Evolutionary conservation across 2,797 vertebrate genomes (phyloP), one percentile per base, ranked within the genome.

Genomic region (Enteromius fasciolatus): DNA sequence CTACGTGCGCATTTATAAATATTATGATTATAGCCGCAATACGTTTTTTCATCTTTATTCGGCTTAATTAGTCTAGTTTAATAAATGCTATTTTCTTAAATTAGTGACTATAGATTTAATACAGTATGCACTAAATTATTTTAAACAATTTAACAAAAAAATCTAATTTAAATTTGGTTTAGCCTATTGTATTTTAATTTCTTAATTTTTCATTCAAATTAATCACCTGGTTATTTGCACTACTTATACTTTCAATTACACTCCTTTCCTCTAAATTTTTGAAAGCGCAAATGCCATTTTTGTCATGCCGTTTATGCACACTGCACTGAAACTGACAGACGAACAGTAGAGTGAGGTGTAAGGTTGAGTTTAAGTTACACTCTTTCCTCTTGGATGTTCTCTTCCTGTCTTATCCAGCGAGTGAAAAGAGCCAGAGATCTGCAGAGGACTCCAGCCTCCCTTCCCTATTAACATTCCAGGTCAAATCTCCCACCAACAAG

Each of bases 381-480:
- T 18, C 17, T 59, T 63, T 46, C 18, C 76, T 83, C 66, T 36
- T 52, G 41, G 57, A 39, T 64, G 15, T 52, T 64, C 69, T 41
- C 75, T 52, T 64, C 7, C n/a, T 39, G 28, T 63, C 39, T 78
- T 48, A 72, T 52, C 44, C n/a, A 41, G 72, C n/a, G 10, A 57
- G 77, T 78, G 61, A 78, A 48, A 61, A 78, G 61, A 78, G 75
- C 48, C 74, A 70, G 67, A 81, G 59, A 67, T 76, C 36, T 41
- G 57, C 76, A 84, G 67, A 77, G 72, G 41, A 82, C 17, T 66
- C 50, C 70, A 67, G 57, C 78, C 46, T 52, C 44, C 18, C 61
- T 59, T 48, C 61, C 52, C 76, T 67, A 83, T 83, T 84, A 83
- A 70, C 63, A 80, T 76, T 83, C 77, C 50, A 80, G 69, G 77